Evolutionary conservation across 2,113 vertebrate genomes (phyloP).

Genomic region (Malurus alboscapulatus): DNA sequence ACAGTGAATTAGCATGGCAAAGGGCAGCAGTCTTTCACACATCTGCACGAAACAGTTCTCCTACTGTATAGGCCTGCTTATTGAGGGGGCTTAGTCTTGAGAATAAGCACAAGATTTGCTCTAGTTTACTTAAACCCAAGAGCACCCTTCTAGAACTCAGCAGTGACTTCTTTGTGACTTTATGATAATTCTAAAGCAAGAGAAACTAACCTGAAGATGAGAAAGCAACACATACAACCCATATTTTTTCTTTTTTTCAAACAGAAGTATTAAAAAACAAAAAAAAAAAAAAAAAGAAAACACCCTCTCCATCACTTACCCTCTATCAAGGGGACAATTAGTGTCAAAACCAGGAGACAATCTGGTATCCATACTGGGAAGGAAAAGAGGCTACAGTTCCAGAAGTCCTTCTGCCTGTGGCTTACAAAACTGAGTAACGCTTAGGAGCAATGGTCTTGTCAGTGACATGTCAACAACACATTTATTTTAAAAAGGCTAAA

Average conservation of each 20-base stretch:
- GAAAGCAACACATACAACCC: not conserved
- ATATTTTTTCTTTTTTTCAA: not conserved
- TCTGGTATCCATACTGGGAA: conserved; percentile 13
- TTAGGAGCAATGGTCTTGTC: conserved; percentile 34
- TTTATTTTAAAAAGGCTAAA: conserved; percentile 58
- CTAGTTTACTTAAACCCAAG: not conserved
- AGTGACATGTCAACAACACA: not conserved
- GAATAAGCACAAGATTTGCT: not conserved
- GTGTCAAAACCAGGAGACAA: conserved; percentile 30
- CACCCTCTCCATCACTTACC: not conserved
- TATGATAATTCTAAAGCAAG: not conserved
- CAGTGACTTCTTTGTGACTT: not conserved
- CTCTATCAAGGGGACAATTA: conserved; percentile 25
- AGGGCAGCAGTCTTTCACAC: not conserved
- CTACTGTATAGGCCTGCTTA: not conserved
- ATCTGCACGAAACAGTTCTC: not conserved
- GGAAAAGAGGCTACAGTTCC: not conserved
- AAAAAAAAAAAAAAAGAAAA: not conserved
- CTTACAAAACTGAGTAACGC: conserved; percentile 20
- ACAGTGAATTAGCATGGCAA: not conserved
- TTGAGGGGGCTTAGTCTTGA: not conserved
- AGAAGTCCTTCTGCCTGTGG: conserved; percentile 16
- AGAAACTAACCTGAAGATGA: not conserved
- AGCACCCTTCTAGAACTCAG: not conserved
- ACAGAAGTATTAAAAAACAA: not conserved